Percentiles rank a stretch among this genome's conserved stretches.
Conservation (phyloP, 2,888 invertebrate genomes). For the Myopa tessellatipennis region DNA sequence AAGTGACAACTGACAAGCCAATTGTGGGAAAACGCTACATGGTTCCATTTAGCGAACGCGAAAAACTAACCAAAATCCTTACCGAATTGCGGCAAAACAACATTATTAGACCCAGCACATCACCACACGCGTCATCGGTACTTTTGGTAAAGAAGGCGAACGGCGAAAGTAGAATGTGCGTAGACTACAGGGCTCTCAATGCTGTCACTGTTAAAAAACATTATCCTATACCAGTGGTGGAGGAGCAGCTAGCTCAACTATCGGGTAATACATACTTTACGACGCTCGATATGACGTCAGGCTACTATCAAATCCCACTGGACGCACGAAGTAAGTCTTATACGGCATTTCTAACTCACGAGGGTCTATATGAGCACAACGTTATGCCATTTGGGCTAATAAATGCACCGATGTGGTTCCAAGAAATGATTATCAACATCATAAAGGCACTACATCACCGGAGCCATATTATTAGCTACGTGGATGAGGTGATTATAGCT, state of each 20-base stretch:
- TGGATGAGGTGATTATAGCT: constrained; percentile 35
- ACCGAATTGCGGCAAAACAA: constrained; percentile 6
- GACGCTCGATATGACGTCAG: constrained; percentile 54
- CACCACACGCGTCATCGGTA: constrained; percentile 38
- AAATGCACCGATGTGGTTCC: constrained; percentile 58
- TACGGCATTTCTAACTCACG: constrained; percentile 49
- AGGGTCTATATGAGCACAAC: constrained; percentile 53
- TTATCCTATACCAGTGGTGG: constrained; percentile 39
- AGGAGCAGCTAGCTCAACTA: constrained; percentile 37
- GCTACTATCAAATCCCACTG: constrained; percentile 52
- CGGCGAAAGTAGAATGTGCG: constrained; percentile 37
- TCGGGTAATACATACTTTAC: constrained; percentile 46
- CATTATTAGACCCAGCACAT: constrained; percentile 36
- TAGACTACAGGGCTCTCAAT: constrained; percentile 39
- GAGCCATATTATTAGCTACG: constrained; percentile 18
- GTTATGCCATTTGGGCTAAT: constrained; percentile 59
- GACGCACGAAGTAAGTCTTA: constrained; percentile 50
- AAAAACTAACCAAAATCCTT: constrained; percentile 18
- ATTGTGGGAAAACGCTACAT: constrained; percentile 25
- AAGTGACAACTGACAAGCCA: constrained; percentile 14
- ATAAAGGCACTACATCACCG: constrained; percentile 29
- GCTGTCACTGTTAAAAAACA: constrained; percentile 36
- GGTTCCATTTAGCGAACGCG: constrained; percentile 35
- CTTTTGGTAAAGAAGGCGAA: constrained; percentile 31
- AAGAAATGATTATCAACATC: constrained; percentile 50